Percentiles rank a stretch among this genome's conserved stretches.
Evolutionary conservation across 2,113 vertebrate genomes (phyloP).

Genomic region (Struthio camelus): DNA sequence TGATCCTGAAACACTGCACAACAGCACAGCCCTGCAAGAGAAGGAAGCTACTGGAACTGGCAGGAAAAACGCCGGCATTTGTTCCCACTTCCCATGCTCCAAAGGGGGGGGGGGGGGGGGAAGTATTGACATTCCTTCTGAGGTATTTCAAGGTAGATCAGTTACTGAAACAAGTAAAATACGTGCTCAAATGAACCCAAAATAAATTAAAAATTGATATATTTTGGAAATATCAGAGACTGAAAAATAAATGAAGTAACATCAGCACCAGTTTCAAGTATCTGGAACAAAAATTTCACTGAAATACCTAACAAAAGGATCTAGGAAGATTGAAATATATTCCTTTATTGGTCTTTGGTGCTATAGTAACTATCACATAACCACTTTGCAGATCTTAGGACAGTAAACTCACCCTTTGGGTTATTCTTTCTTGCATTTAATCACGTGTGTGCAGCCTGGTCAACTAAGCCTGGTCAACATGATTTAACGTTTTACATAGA

Average conservation of each 20-base stretch:
- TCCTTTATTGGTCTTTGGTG: neutral
- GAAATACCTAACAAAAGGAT: neutral
- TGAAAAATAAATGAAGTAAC: neutral
- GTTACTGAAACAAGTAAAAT: neutral
- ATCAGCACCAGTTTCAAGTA: neutral
- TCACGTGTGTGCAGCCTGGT: neutral
- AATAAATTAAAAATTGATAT: neutral
- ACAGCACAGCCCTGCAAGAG: neutral
- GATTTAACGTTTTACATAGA: neutral
- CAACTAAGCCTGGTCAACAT: neutral
- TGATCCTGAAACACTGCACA: accelerated
- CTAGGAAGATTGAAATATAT: neutral
- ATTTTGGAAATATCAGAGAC: neutral
- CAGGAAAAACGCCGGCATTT: neutral
- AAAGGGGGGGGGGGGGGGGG: neutral
- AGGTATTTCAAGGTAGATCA: neutral
- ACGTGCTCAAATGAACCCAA: neutral
- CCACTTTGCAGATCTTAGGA: accelerated
- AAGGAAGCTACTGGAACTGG: neutral
- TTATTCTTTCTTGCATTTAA: neutral
- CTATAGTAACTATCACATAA: neutral
- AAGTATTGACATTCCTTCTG: neutral
- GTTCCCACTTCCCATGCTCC: neutral
- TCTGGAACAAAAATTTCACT: neutral
- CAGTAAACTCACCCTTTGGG: neutral